Base-by-base conservation (phyloP, 2,113 vertebrate species). In the Misgurnus mizolepis region DNA sequence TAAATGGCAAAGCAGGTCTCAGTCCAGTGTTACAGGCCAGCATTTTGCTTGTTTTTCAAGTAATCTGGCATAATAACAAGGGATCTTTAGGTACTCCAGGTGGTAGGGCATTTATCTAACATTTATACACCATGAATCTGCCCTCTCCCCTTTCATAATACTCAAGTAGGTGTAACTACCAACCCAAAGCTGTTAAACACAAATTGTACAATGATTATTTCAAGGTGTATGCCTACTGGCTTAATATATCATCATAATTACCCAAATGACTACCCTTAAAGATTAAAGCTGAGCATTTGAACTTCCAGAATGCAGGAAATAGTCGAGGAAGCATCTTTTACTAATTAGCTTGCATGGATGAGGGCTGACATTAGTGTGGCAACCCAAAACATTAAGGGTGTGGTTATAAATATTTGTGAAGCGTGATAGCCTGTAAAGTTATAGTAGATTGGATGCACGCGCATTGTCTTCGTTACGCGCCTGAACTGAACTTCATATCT, bases 131-230 rank as follows among this genome's bases (percentile, higher is more conserved):
- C n/a, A 17, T 27, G 41, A 65, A 72, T 72, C 60, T 55, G 27
- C 18, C 45, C n/a, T 7, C 27, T 55, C 18, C 17, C 53, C 40
- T 75, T 49, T 75, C 58, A 69, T 69, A 64, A 47, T 62, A 68
- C 22, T 62, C 6, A 72, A 58, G 58, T 60, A 67, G 79, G 53
- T 60, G 50, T 65, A 81, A 17, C 64, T 62, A 12, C 58, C 64
- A 68, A 78, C 3, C 39, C 68, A 18, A 11, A 17, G 45, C 5
- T 62, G 56, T 62, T 78, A 72, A 74, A 66, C 79, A 67, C 45
- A 56, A 22, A 62, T 67, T 67, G 47, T 34, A 17, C 58, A 55
- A 67, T 67, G 47, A 85, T 83, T 76, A 80, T 77, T 83, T 83
- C 74, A 83, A 83, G 67, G 84, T 80, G 68, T 80, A 78, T 40